Evolutionary conservation across 2,888 invertebrate genomes (phyloP), one percentile per base, ranked within the genome.

Genomic region (Spialia ferax): DNA sequence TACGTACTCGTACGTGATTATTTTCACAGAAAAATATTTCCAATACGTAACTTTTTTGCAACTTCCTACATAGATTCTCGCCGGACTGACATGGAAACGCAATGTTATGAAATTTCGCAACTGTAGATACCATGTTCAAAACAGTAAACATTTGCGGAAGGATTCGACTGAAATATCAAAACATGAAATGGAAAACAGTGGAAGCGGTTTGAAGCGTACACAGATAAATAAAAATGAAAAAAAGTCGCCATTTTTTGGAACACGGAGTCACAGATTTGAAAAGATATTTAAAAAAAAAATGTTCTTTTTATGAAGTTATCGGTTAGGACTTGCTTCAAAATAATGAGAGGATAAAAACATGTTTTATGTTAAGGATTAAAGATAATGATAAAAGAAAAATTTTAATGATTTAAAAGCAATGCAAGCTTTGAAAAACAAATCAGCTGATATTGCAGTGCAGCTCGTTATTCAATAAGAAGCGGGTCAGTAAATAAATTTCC

Each of bases 111-210:
- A 52, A 52, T 48, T 48, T 20, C 15, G 48, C 20, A 48, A 48
- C 48, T 48, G 42, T 48, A n/a, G n/a, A n/a, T 48, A 8, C 20
- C 8, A 48, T 20, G 15, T 50, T 54, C 52, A 54, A 26, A 50
- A 54, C 52, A 23, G 23, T 26, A 38, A 57, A 57, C 57, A 38
- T 22, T 38, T 22, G n/a, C 6, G 22, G 18, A 45, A 45, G 22
- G 22, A 45, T 10, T 18, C 45, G 18, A 50, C 50, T 50, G 50
- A 50, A 54, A 26, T 11, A 54, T 54, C 54, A 26, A 22, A 50
- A 50, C 8, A 50, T 22, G 50, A 50, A 50, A 50, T 11, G 22
- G 50, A 13, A 50, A 50, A 50, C 13, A 18, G 18, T 8, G 18
- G 45, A 45, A 18, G 6, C 8, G 15, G 3, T 45, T 45, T 45